These are phyloP conservation scores for Tortricodes alternella DNA, from an alignment of 2,888 invertebrate species.

Conservation along the genomic window DNA sequence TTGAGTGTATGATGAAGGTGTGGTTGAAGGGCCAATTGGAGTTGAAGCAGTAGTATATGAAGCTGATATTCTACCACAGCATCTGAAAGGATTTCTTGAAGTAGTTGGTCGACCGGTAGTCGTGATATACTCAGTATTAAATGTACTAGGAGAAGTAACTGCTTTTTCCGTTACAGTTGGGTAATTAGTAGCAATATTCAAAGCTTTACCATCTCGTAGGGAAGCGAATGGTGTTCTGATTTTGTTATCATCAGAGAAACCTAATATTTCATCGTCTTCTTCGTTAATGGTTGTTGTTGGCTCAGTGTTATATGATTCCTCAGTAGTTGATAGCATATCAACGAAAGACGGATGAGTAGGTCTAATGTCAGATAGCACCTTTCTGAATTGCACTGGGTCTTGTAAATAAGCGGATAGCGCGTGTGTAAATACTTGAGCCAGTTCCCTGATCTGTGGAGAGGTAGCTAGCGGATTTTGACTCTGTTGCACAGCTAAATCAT, in stretches of 20 bases:
- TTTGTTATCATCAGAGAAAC: slow-evolving; percentile 87
- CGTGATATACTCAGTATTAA: slow-evolving; percentile 45
- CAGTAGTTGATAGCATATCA: slow-evolving; percentile 63
- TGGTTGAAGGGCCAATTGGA: slow-evolving; percentile 48
- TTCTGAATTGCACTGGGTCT: slow-evolving; percentile 91
- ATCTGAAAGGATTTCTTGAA: slow-evolving; percentile 62
- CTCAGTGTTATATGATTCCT: slow-evolving; percentile 74
- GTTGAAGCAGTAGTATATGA: slow-evolving; percentile 70
- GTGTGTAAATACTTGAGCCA: slow-evolving; percentile 92
- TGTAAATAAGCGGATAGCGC: slow-evolving; percentile 91
- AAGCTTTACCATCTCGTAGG: slow-evolving; percentile 71
- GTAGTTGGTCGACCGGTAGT: slow-evolving; percentile 55
- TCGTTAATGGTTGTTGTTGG: slow-evolving; percentile 84
- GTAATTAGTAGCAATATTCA: slow-evolving; percentile 57
- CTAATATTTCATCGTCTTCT: slow-evolving; percentile 89
- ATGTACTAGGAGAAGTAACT: slow-evolving; percentile 50
- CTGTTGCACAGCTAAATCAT: slow-evolving; percentile 84
- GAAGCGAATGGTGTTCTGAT: slow-evolving; percentile 47
- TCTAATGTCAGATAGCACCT: slow-evolving; percentile 88
- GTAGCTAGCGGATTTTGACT: slow-evolving; percentile 84
- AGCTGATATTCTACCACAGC: slow-evolving; percentile 73
- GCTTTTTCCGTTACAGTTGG: slow-evolving; percentile 47
- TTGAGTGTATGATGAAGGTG: slow-evolving; percentile 75
- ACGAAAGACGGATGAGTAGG: slow-evolving; percentile 88
- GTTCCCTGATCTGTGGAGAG: slow-evolving; percentile 87